Conservation (phyloP, 2,113 vertebrate genomes). For the Australoheros scitulus region DNA sequence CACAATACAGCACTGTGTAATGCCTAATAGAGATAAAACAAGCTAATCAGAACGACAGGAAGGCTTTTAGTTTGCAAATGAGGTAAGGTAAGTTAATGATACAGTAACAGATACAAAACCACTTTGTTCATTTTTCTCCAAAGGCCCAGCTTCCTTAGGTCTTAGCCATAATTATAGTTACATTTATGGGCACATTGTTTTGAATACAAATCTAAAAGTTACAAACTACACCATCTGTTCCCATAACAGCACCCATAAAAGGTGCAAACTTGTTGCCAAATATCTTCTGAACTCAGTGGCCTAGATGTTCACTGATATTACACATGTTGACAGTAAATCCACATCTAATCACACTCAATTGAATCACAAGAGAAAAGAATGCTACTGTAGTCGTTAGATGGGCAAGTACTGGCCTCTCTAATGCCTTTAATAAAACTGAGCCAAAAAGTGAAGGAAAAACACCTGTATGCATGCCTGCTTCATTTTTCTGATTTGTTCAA, state of each 20-base stretch:
- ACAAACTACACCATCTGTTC: background rate
- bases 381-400: background rate
- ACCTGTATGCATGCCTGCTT: conserved; percentile 34
- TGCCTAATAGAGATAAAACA: background rate
- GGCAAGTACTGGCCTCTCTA: background rate
- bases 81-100: background rate
- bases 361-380: background rate
- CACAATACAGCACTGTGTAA: background rate
- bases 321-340: background rate
- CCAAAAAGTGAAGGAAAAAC: background rate
- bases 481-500: conserved; percentile 38
- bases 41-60: background rate
- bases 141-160: background rate
- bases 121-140: background rate
- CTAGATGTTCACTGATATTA: conserved; percentile 12
- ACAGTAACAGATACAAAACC: background rate
- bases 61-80: background rate
- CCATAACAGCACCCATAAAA: conserved; percentile 4
- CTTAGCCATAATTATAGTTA: background rate
- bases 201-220: background rate
- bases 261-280: background rate
- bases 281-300: background rate
- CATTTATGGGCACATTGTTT: background rate
- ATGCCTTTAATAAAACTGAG: background rate
- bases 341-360: background rate